These are phyloP conservation scores for Corapipo altera DNA, from an alignment of 2,113 vertebrate genomes.

Conservation along the genomic window DNA sequence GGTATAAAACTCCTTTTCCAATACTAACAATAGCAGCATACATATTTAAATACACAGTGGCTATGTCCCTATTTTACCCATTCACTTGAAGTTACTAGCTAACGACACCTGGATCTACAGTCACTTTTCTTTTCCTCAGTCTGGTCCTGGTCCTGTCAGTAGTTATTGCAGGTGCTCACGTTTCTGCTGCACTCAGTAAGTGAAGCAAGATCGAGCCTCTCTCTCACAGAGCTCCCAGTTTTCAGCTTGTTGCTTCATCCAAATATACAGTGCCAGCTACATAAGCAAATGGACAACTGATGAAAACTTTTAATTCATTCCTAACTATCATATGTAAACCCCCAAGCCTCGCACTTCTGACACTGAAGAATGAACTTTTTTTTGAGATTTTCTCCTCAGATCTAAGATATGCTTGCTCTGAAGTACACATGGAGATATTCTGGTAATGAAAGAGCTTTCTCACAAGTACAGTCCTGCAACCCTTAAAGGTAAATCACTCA, in stretches of 20 bases:
- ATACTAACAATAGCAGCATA: background rate
- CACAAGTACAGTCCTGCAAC: background rate
- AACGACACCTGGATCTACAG: background rate
- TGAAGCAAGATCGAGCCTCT: accelerated
- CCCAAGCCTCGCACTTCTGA: background rate
- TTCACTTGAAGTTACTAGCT: background rate
- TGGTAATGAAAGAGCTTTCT: background rate
- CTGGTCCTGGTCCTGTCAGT: background rate
- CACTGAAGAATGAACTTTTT: background rate
- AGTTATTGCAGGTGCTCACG: background rate
- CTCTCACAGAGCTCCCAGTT: background rate
- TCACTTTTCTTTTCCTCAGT: background rate
- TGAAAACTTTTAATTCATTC: background rate
- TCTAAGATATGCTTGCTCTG: background rate
- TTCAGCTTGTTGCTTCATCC: background rate
- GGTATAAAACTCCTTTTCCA: background rate
- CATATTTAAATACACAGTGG: background rate
- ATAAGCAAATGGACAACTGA: background rate
- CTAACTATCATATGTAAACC: accelerated
- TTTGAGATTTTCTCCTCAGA: background rate
- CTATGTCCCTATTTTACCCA: background rate
- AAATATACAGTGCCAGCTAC: background rate
- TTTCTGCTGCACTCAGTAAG: background rate
- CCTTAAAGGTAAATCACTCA: background rate
- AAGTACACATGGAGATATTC: background rate